Percentiles rank a stretch among this genome's conserved stretches.
Evolutionary conservation across 2,888 invertebrate genomes (phyloP).

Genomic region (Cephus nigrinus): DNA sequence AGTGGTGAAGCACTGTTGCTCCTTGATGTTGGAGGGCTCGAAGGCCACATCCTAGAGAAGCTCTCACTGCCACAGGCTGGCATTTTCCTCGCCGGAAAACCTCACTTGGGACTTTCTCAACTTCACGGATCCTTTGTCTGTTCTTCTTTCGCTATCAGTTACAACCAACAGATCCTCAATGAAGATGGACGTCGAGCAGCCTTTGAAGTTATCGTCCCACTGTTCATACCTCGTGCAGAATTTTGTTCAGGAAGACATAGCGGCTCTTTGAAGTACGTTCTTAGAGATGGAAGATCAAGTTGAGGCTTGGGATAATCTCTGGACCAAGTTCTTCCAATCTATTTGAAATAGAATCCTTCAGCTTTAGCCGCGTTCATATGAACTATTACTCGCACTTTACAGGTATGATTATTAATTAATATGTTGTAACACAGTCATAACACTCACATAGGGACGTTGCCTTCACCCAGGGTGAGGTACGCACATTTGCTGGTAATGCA

Average conservation of each 20-base stretch:
- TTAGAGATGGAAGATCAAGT: neutral
- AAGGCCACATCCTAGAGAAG: slow-evolving; percentile 70
- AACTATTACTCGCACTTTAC: neutral
- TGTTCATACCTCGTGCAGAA: neutral
- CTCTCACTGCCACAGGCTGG: slow-evolving; percentile 77
- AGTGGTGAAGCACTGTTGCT: slow-evolving; percentile 69
- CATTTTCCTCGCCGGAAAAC: slow-evolving; percentile 65
- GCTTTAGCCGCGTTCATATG: neutral
- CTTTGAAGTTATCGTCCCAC: too few species aligned
- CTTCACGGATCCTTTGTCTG: neutral
- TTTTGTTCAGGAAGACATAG: neutral
- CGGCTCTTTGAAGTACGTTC: neutral
- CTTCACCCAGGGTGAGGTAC: neutral
- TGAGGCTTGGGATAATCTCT: neutral
- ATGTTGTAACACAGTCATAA: neutral
- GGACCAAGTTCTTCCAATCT: neutral
- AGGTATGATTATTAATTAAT: neutral
- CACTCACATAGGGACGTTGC: slow-evolving; percentile 1
- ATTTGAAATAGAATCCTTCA: neutral
- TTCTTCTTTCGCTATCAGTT: neutral
- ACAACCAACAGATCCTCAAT: neutral
- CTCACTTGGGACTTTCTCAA: neutral
- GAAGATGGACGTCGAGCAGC: neutral
- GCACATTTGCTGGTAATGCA: slow-evolving; percentile 44
- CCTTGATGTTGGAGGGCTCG: slow-evolving; percentile 68